A percentile compares a stretch with the other conserved stretches of the same genome.
Evolutionary conservation across 2,797 vertebrate genomes (phyloP).

Genomic region (Glyptemys insculpta): DNA sequence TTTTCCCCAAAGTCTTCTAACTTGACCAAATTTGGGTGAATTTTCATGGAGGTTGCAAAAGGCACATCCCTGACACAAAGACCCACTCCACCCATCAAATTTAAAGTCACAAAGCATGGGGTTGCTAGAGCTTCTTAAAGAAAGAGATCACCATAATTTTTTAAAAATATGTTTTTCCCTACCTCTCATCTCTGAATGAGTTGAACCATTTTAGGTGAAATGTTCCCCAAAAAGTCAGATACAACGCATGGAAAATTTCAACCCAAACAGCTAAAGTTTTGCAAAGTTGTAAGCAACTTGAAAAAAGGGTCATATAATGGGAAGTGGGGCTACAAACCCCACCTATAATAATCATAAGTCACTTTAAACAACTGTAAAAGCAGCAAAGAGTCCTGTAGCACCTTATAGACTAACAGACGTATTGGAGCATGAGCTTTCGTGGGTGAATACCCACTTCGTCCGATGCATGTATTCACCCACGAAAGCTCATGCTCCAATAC

Average conservation of each 20-base stretch:
- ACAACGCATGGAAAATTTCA: neutral
- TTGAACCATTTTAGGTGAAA: neutral
- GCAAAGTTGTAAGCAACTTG: neutral
- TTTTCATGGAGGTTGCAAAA: neutral
- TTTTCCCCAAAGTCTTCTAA: neutral
- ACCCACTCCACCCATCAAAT: neutral
- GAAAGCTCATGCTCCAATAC: no score
- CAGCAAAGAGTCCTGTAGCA: no score
- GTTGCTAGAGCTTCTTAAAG: neutral
- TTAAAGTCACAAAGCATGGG: neutral
- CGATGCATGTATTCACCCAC: no score
- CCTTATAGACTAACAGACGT: no score
- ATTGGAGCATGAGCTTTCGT: no score
- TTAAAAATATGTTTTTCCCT: neutral
- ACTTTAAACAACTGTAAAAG: neutral
- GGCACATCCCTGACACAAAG: neutral
- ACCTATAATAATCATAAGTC: neutral
- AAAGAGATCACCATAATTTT: neutral
- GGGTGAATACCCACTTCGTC: no score
- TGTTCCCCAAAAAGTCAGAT: neutral
- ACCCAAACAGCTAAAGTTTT: neutral
- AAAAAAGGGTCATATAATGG: neutral
- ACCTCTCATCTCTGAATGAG: neutral
- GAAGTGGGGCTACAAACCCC: neutral
- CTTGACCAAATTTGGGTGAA: neutral